Conservation (phyloP, 2,888 invertebrate species). For the Morpho helenor region DNA sequence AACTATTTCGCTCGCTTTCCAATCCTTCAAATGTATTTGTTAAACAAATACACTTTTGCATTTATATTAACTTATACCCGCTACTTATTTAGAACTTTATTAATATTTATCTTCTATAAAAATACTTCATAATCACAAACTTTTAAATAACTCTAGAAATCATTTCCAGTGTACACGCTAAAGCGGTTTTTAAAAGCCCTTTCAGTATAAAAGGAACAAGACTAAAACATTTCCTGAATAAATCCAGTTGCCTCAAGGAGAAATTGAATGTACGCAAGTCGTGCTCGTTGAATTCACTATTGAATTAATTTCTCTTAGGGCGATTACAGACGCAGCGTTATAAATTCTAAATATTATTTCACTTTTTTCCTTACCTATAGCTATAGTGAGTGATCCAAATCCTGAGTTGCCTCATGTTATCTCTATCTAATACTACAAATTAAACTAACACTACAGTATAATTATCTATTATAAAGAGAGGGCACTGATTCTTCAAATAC, state of each 20-base stretch:
- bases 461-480: too few relatives aligned
- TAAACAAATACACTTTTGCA: too few relatives aligned
- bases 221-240: conserved; percentile 18
- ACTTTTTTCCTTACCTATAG: too few relatives aligned
- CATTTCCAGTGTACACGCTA: not conserved
- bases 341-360: not conserved
- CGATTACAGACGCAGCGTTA: conserved; percentile 1
- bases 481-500: too few relatives aligned
- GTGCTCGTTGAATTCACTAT: conserved; percentile 21
- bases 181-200: conserved; percentile 7
- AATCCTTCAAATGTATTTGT: not conserved
- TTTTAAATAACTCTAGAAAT: conserved; percentile 1
- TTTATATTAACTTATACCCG: too few relatives aligned
- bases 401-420: too few relatives aligned
- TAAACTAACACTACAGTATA: too few relatives aligned
- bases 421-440: too few relatives aligned
- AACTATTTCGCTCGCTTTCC: too few relatives aligned
- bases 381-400: too few relatives aligned
- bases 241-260: conserved; percentile 19
- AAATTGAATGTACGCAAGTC: conserved; percentile 24
- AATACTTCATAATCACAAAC: not conserved
- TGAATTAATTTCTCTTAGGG: conserved; percentile 27
- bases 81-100: too few relatives aligned
- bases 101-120: too few relatives aligned
- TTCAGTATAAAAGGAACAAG: conserved; percentile 11